A percentile compares a stretch with the other conserved stretches of the same genome.
Evolutionary conservation across 1,140 invertebrate genomes (phyloP).

Genomic region (Mya arenaria): DNA sequence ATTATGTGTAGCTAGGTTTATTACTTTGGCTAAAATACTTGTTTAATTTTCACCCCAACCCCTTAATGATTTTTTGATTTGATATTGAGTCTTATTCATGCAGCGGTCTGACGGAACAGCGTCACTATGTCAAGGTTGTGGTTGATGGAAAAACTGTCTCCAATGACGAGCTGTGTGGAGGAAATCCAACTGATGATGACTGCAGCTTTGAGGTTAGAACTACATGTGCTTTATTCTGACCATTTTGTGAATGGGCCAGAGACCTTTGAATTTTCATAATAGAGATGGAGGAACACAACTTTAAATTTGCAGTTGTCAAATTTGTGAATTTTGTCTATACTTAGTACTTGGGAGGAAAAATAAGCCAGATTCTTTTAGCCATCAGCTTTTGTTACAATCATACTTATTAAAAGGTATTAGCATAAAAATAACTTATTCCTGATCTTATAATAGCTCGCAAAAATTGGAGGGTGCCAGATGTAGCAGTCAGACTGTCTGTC

Average conservation of each 20-base stretch:
- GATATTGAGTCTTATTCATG: too few relatives aligned
- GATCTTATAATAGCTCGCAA: too few relatives aligned
- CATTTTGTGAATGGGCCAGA: not conserved
- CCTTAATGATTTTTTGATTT: too few relatives aligned
- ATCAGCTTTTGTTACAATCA: not conserved
- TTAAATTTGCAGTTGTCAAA: not conserved
- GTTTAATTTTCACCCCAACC: too few relatives aligned
- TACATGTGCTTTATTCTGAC: not conserved
- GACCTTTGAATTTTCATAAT: too few relatives aligned
- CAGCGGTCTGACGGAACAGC: conserved; percentile 4
- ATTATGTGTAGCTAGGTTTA: too few relatives aligned
- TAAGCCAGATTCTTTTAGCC: not conserved
- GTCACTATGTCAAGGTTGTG: conserved; percentile 22
- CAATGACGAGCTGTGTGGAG: not conserved
- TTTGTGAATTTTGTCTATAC: not conserved
- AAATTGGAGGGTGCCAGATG: too few relatives aligned
- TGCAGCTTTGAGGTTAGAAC: conserved; percentile 21
- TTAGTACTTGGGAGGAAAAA: not conserved
- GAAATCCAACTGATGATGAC: not conserved
- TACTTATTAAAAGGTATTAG: not conserved
- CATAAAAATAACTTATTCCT: too few relatives aligned
- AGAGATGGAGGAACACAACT: not conserved
- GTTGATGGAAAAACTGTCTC: conserved; percentile 8
- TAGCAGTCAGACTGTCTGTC: too few relatives aligned
- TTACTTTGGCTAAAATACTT: too few relatives aligned